Evolutionary conservation across 2,888 invertebrate species (phyloP), one percentile per base, ranked within the genome.

Genomic region (Nematopogon swammerdamellus): DNA sequence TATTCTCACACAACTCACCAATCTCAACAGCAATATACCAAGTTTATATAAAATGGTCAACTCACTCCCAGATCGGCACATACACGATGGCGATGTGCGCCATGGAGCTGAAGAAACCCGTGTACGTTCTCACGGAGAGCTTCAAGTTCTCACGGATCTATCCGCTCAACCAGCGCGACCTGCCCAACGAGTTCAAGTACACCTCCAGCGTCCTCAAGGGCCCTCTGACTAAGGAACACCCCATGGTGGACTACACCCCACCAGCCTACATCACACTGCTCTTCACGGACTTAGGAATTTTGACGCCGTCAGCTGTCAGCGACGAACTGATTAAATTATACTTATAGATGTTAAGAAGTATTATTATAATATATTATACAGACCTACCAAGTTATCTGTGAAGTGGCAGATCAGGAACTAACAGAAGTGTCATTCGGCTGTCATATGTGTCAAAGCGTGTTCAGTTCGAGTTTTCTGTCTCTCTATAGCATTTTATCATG

Each of bases 271-370:
- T 99, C 19, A 93, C 92, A 0, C 79, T 98, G 20, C 77, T 99
- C 19, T 95, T 98, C 64, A 98, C 97, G 0, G 98, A 99, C 72
- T 79, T 98, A 53, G 99, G 98, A 1, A 93, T 97, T 54, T 74
- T 99, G 19, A 95, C 97, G 1, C 96, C 99, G 0, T 94, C 97
- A 0, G 98, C 97, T 47, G 96, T 99, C 19, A 96, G 97, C 68
- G 98, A 98, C 63, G 96, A 97, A 81, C 82, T 99, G 18, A 95
- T 99, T 55, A 96, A 97, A 73, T 80, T 99, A 54, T 99, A 99
- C 76, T 85, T 95, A 63, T 97, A 85, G 86, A n/a, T n/a, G n/a
- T n/a, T n/a, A n/a, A n/a, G n/a, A n/a, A n/a, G n/a, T 51, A 44
- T 11, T n/a, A n/a, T n/a, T n/a, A 11, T 11, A 30, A 30, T 30